Base-by-base conservation (phyloP, 1,140 invertebrate species). In the honey bee (Apis mellifera) region DNA sequence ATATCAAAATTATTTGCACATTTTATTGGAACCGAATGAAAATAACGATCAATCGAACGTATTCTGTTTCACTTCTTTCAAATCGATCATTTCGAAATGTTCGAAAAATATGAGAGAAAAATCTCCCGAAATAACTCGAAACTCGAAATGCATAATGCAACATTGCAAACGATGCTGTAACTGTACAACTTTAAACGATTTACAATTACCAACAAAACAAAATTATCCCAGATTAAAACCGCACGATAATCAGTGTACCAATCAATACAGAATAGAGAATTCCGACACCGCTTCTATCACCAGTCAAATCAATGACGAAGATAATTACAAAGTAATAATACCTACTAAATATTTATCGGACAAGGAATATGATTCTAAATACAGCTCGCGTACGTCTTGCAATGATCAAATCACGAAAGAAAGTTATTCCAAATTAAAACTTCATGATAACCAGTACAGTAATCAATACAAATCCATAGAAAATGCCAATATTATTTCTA, bases 401-500 rank as follows among this genome's bases (percentile, higher is more conserved):
- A 12, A 3, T 0, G 17, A 1, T 42, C 32, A 42, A 42, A 42
- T 42, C 5, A 42, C 32, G 32, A 42, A 42, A 42, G 32, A 42
- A 42, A 23, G 19, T 26, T 23, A 5, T 1, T 66, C 19, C 2
- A n/a, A 32, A 4, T 17, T 11, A 9, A 21, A 9, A 23, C 17
- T 23, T 0, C 1, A 1, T 9, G 48, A 42, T 13, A 7, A 65
- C 3, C 2, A n/a, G 11, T 9, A 1, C n/a, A 21, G 1, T 8
- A 50, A 32, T 15, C 9, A 54, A 11, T n/a, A 8, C 19, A 7
- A 23, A 60, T 23, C 11, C 13, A 1, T 21, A 23, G 7, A 76
- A 4, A 26, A 32, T 19, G 5, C 9, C 52, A 17, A 57, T 72
- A 32, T 5, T 57, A 9, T 17, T 21, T 12, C 8, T 2, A 17